phyloP scores from a whole-genome alignment of 2,888 invertebrate genomes.

The Serrognathus titanus region DNA sequence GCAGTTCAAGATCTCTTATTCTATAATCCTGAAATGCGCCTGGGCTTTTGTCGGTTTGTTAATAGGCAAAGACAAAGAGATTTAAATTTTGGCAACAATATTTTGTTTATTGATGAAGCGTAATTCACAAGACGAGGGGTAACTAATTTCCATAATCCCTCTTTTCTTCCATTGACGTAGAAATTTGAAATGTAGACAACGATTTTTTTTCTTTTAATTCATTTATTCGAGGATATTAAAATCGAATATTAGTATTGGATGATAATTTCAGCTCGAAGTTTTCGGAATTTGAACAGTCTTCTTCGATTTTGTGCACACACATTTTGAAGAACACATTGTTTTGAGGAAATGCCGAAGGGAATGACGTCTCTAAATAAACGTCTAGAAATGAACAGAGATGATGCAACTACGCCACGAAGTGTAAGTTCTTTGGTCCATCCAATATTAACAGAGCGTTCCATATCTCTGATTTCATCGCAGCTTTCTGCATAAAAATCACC shows the following conservation, averaged over 20 bases:
- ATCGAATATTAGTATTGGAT: constrained; percentile 59
- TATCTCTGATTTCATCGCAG: constrained; percentile 66
- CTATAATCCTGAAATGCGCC: too few relatives aligned
- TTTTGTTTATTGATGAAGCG: too few relatives aligned
- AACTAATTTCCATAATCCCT: too few relatives aligned
- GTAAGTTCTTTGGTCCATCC: constrained; percentile 50
- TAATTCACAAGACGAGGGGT: too few relatives aligned
- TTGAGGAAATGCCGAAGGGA: constrained; percentile 68
- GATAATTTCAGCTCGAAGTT: constrained; percentile 69
- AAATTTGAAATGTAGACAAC: too few relatives aligned
- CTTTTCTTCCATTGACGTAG: too few relatives aligned
- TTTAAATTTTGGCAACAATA: too few relatives aligned
- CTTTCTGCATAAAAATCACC: constrained; percentile 62
- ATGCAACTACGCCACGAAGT: constrained; percentile 65
- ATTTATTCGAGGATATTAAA: too few relatives aligned
- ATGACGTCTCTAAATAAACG: constrained; percentile 77
- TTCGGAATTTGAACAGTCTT: constrained; percentile 78
- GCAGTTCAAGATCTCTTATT: too few relatives aligned
- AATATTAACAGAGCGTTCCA: constrained; percentile 56
- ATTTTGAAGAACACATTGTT: constrained; percentile 76
- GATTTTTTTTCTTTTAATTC: too few relatives aligned
- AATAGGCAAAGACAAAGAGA: too few relatives aligned
- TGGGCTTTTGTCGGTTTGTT: too few relatives aligned
- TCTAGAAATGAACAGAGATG: constrained; percentile 80
- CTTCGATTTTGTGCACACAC: constrained; percentile 73